Conservation (phyloP, 2,797 vertebrate genomes). For the Malacoraja senta region DNA sequence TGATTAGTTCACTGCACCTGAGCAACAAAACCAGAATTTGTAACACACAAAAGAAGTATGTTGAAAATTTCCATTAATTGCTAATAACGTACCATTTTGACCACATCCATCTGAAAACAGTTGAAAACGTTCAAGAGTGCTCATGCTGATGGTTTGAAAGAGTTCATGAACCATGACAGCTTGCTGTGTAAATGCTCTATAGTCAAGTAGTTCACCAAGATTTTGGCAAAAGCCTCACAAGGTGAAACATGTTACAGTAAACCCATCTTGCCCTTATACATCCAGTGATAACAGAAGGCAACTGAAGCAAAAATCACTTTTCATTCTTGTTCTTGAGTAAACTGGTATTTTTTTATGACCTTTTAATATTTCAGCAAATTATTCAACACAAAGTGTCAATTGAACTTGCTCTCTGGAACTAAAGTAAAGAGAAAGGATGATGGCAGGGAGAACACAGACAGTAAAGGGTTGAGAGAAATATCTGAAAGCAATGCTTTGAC, state of each 20-base stretch:
- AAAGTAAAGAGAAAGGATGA: neutral
- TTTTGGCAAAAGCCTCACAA: neutral
- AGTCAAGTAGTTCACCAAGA: neutral
- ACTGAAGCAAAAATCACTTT: neutral
- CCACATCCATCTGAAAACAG: neutral
- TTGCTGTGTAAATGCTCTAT: neutral
- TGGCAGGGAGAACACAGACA: neutral
- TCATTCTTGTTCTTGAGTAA: neutral
- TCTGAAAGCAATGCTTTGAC: neutral
- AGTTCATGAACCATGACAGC: neutral
- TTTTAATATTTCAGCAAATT: conserved; percentile 5
- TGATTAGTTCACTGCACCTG: neutral
- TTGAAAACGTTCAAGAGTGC: neutral
- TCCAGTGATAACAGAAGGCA: neutral
- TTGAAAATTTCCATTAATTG: neutral
- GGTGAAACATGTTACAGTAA: neutral
- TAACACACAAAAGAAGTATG: neutral
- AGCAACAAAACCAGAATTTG: neutral
- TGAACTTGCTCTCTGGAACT: neutral
- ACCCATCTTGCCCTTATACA: no score
- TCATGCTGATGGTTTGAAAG: neutral
- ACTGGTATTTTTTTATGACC: neutral
- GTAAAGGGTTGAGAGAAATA: neutral
- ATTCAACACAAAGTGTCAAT: neutral
- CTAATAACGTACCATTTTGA: neutral